Evolutionary conservation across 1,140 invertebrate genomes (phyloP), one percentile per base, ranked within the genome.

Genomic region (Adelges cooleyi): DNA sequence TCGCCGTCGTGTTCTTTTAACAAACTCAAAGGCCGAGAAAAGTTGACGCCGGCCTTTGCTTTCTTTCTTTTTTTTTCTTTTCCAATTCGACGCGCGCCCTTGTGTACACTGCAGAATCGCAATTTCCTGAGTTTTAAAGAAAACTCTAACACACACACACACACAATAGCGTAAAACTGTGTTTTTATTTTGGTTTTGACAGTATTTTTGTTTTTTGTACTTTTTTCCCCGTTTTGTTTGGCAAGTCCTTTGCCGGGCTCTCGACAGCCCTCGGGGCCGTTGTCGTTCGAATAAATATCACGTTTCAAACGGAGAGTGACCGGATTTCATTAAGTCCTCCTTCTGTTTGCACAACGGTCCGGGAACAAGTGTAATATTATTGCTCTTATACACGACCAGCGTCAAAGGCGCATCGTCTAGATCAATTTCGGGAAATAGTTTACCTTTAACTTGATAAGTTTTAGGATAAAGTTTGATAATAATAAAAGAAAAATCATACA

Each of bases 291-390:
- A 20, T 33, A 25, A 5, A 20, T 62, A 48, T 62, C 42, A n/a
- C 42, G 17, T 62, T 62, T 48, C 56, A 48, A 62, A 44, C 38
- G 17, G 9, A 20, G 52, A 54, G 44, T 62, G 56, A 62, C 56
- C 56, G 42, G 56, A 62, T 62, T 62, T 62, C 56, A 62, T 62
- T 48, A 62, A 48, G 42, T 62, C 42, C 1, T 22, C 10, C 36
- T 22, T 15, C 49, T 62, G 42, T 48, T 48, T 48, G 42, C 18
- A 18, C 18, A n/a, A 5, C 1, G 6, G 46, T 46, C 17, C 40
- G 25, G 38, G 44, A 59, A 33, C 42, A 25, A 46, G 42, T 29
- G 23, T 56, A 11, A 18, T 6, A 15, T 3, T n/a, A 10, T 56
- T 23, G n/a, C n/a, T 56, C 13, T 15, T 62, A 5, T 11, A 11